These are phyloP conservation scores for Tadarida brasiliensis DNA, from an alignment of 2,797 vertebrate species.

Conservation along the genomic window DNA sequence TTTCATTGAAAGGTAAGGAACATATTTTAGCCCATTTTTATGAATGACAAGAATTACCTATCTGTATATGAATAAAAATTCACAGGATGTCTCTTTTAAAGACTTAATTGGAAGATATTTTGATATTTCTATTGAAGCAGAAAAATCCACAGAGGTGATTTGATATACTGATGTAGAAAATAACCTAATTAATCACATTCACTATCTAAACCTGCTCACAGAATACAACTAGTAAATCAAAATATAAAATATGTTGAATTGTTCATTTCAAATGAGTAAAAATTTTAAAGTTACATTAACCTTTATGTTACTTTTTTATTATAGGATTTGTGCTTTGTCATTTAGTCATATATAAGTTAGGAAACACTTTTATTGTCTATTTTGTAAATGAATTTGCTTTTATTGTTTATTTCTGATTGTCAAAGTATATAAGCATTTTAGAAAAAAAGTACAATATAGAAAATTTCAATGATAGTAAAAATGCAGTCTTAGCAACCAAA, in stretches of 20 bases:
- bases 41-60: slow-evolving; percentile 55
- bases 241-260: slow-evolving; percentile 43
- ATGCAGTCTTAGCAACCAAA: slow-evolving; percentile 30
- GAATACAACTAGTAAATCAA: slow-evolving; percentile 29
- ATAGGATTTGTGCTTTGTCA: slow-evolving; percentile 59
- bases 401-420: slow-evolving; percentile 37
- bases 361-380: slow-evolving; percentile 27
- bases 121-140: slow-evolving; percentile 57
- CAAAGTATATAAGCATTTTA: slow-evolving; percentile 43
- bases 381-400: slow-evolving; percentile 60
- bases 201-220: slow-evolving; percentile 43
- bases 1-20: slow-evolving; percentile 79
- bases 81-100: slow-evolving; percentile 53
- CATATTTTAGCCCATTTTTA: slow-evolving; percentile 64
- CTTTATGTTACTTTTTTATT: slow-evolving; percentile 52
- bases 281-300: slow-evolving; percentile 38
- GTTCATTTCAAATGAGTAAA: slow-evolving; percentile 59
- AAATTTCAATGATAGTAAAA: slow-evolving; percentile 37
- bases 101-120: slow-evolving; percentile 35
- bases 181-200: slow-evolving; percentile 41
- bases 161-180: slow-evolving; percentile 58
- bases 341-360: slow-evolving; percentile 41
- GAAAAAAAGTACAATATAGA: slow-evolving; percentile 44
- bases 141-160: slow-evolving; percentile 56
- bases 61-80: slow-evolving; percentile 61